Base-by-base conservation (phyloP, 2,113 vertebrate genomes). In the Fregetta grallaria region DNA sequence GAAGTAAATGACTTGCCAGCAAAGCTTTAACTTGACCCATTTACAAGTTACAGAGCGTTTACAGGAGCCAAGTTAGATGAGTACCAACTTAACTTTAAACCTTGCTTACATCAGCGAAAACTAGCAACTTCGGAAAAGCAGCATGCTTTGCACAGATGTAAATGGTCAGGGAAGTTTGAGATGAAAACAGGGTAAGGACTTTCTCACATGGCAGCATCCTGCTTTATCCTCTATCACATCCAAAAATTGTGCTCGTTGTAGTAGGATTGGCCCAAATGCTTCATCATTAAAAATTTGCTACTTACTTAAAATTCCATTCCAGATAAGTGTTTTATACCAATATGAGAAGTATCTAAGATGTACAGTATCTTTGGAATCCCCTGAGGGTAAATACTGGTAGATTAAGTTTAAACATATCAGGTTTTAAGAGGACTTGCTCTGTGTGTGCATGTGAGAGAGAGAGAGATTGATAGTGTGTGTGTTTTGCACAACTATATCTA, bases 391-490 rank as follows among this genome's bases (percentile, higher is more conserved):
- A 65, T 62, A 58, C 22, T 58, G 25, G 21, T 47, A 72, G 44
- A 80, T n/a, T 49, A 79, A 74, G 13, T 47, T 49, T 44, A 86
- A 70, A 30, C 7, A 9, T 15, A 30, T 3, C 4, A 6, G 4
- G 50, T 75, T 75, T 73, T 61, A 76, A 50, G 22, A 74, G 3
- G 4, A 30, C 11, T 68, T 75, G 8, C 9, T 88, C 15, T 59
- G 19, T 4, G 0, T 32, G 20, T 15, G 9, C 19, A 25, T 45
- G 14, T 32, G 27, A 27, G 15, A 4, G n/a, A 38, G 8, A 27
- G 15, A 12, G 10, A 13, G 34, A 55, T n/a, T 15, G 10, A 65
- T 7, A 53, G 36, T 18, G 7, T 16, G 6, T 11, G 29, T 25
- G 1, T 71, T 90, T 91, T 55, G 11, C 22, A 65, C 8, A 88